These are phyloP conservation scores for Rosalia funebris DNA, from an alignment of 2,888 invertebrate genomes.

Conservation along the genomic window DNA sequence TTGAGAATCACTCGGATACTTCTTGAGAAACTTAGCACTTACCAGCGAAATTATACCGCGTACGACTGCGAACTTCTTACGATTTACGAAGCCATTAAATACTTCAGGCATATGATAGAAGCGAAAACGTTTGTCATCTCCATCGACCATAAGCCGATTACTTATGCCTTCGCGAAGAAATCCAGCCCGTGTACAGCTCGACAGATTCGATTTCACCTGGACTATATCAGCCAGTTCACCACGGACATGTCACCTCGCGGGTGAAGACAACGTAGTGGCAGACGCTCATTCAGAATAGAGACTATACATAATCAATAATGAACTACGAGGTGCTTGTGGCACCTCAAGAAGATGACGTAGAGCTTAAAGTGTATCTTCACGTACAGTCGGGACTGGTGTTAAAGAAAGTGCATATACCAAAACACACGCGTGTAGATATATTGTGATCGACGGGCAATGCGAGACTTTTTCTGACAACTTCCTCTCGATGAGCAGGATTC, in stretches of 20 bases:
- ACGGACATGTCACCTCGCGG: not conserved
- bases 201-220: not conserved
- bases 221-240: not conserved
- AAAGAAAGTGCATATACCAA: not conserved
- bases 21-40: not conserved
- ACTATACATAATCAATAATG: not conserved
- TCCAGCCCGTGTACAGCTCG: not conserved
- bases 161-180: not conserved
- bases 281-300: not conserved
- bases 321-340: not conserved
- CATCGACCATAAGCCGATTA: not conserved
- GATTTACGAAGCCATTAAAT: not conserved
- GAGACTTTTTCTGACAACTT: not conserved
- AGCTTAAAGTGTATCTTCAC: not conserved
- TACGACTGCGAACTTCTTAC: not conserved
- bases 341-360: not conserved
- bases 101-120: not conserved
- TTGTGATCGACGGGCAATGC: not conserved
- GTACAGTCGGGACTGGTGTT: not conserved
- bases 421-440: not conserved
- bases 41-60: not conserved
- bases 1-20: too few species aligned
- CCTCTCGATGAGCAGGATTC: not conserved
- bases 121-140: not conserved
- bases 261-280: not conserved